phyloP scores from a whole-genome alignment of 2,888 invertebrate genomes.

The Yponomeuta sedellus region DNA sequence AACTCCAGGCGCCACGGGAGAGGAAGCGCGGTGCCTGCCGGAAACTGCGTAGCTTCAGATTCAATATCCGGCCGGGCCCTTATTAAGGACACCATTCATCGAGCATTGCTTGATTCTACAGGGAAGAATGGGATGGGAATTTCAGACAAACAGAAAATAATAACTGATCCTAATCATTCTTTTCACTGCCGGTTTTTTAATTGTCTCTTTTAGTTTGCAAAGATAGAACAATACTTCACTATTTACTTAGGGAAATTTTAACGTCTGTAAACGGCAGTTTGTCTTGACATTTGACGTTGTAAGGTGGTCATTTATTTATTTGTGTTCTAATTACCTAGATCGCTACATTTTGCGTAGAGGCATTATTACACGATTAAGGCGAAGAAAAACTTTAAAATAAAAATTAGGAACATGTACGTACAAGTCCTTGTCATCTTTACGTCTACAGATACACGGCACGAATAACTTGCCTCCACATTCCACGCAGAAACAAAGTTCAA shows the following conservation, averaged over 20 bases:
- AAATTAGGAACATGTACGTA: no score
- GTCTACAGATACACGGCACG: no score
- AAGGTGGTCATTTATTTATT: no score
- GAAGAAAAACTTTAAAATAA: no score
- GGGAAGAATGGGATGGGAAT: slow-evolving; percentile 15
- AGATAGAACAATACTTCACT: no score
- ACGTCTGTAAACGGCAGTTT: background rate
- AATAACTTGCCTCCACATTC: background rate
- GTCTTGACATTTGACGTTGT: no score
- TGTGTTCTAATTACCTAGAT: no score
- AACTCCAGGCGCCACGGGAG: slow-evolving; percentile 23
- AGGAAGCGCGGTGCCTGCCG: slow-evolving; percentile 56
- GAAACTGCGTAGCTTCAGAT: slow-evolving; percentile 71
- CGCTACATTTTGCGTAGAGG: no score
- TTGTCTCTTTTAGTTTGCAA: no score
- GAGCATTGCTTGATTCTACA: slow-evolving; percentile 19
- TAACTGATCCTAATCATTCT: background rate
- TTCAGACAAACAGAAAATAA: slow-evolving; percentile 17
- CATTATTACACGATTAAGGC: background rate
- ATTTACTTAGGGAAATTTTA: background rate
- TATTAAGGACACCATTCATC: slow-evolving; percentile 66
- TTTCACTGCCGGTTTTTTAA: background rate
- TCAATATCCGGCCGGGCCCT: slow-evolving; percentile 67
- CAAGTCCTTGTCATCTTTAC: no score
- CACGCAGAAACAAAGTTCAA: slow-evolving; percentile 8